Conservation (phyloP, 2,888 invertebrate species). For the Gari tellinella region DNA sequence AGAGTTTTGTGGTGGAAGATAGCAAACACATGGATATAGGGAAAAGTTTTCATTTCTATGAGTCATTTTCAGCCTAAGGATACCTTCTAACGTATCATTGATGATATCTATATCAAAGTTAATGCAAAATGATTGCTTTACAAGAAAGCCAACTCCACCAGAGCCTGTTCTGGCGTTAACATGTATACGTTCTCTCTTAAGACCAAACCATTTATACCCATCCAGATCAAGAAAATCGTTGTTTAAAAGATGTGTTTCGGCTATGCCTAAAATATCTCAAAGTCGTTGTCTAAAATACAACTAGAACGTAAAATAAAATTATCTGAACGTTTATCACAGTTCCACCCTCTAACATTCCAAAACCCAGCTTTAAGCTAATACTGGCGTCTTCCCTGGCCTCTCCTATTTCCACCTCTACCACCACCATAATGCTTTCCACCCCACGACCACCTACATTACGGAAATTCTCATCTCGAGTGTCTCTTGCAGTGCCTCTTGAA, state of each 20-base stretch:
- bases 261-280: slow-evolving; percentile 3
- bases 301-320: too few relatives aligned
- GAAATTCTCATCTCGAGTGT: too few relatives aligned
- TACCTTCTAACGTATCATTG: slow-evolving; percentile 3
- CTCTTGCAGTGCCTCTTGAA: too few relatives aligned
- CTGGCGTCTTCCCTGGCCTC: too few relatives aligned
- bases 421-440: too few relatives aligned
- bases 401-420: too few relatives aligned
- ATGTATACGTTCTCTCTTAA: background rate
- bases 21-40: background rate
- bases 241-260: slow-evolving; percentile 5
- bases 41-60: too few relatives aligned
- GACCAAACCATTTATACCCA: slow-evolving; percentile 4
- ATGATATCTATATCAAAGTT: slow-evolving; percentile 1
- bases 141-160: slow-evolving; percentile 2
- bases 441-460: too few relatives aligned
- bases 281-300: background rate
- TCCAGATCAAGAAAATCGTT: background rate
- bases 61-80: background rate
- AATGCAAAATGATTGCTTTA: too few relatives aligned
- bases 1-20: slow-evolving; percentile 6
- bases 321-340: too few relatives aligned
- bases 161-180: background rate
- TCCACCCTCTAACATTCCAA: too few relatives aligned
- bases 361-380: too few relatives aligned